Evolutionary conservation across 2,797 vertebrate genomes (phyloP).

Genomic region (Amblyraja radiata): DNA sequence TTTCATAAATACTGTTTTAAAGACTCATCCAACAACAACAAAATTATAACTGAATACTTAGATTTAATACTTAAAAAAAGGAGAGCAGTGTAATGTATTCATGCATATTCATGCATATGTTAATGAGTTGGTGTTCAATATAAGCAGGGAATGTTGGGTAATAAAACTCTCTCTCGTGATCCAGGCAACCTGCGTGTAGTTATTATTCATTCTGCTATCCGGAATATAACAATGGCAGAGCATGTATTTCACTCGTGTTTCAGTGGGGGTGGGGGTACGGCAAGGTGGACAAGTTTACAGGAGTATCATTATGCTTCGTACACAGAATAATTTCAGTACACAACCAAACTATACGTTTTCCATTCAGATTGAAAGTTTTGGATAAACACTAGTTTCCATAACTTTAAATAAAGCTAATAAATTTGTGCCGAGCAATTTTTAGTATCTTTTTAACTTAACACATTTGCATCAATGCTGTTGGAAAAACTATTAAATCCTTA

Average conservation of each 20-base stretch:
- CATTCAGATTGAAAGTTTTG: not conserved
- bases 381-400: not conserved
- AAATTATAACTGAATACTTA: too few species aligned
- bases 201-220: too few species aligned
- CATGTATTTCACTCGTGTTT: not conserved
- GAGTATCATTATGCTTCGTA: not conserved
- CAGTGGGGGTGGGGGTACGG: not conserved
- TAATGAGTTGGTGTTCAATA: too few species aligned
- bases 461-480: not conserved
- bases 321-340: not conserved
- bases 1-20: too few species aligned
- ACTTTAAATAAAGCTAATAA: not conserved
- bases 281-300: not conserved
- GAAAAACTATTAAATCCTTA: not conserved
- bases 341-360: not conserved
- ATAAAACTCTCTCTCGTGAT: too few species aligned
- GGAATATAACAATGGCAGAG: too few species aligned
- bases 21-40: too few species aligned
- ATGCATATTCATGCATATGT: too few species aligned
- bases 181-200: too few species aligned
- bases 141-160: too few species aligned
- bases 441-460: not conserved
- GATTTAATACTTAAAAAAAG: too few species aligned
- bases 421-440: not conserved
- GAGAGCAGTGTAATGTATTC: too few species aligned